Base-by-base conservation (phyloP, 1,140 invertebrate genomes). In the Amphibalanus amphitrite region DNA sequence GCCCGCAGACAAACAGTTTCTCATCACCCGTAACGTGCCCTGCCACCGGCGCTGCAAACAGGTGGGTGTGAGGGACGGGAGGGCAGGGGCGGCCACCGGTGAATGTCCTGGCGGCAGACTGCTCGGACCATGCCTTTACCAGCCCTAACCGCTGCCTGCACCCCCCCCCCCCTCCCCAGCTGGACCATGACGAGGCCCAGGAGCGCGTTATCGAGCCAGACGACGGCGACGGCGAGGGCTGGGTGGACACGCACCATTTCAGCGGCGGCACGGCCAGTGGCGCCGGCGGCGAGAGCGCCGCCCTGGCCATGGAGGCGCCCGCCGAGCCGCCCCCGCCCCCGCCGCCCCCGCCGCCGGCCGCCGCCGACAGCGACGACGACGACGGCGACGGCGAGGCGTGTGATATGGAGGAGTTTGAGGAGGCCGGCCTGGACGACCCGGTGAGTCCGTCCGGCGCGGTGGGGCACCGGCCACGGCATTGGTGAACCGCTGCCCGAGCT, bases 201-300 rank as follows among this genome's bases (percentile, higher is more conserved):
- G 33, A 38, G 33, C 15, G 15, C 33, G 33, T 38, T 15, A 38
- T 38, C 4, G 33, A 38, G 33, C 33, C 33, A 38, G 33, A 38
- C 77, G 94, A 95, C 81, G 87, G 86, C 47, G 93, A 85, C 75
- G 93, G 92, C 72, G 64, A 65, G 26, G 96, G 96, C 40, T 99
- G 97, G 97, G 95, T 99, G 1, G 97, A 99, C 79, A 99, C 97
- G 26, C 96, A 99, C 83, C 94, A 96, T 81, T 92, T 88, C 79
- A 86, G 88, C 78, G 87, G 89, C 74, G 80, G 82, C 47, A 70
- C 64, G 26, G 64, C 70, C 3, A 65, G 23, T 69, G 69, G 47
- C 10, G 67, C 67, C 28, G 71, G 70, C 71, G 75, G 33, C 33
- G 33, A 38, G 33, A 15, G 33, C 4, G 33, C 33, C 33, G 33